Evolutionary conservation across 2,888 invertebrate genomes (phyloP).

Genomic region (Hirtodrosophila histrioides): DNA sequence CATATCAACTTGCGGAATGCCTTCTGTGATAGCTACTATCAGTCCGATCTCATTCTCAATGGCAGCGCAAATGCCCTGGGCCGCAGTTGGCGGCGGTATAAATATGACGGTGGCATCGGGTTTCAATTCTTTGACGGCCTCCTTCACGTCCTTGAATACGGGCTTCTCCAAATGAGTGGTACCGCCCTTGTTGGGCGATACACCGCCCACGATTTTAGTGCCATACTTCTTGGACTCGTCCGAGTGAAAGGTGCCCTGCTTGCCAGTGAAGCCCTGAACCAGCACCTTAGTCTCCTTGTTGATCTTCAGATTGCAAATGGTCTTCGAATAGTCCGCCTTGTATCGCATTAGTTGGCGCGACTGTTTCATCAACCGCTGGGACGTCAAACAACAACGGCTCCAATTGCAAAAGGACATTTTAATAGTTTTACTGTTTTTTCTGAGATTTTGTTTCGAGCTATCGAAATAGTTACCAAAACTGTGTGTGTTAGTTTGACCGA

Average conservation of each 20-base stretch:
- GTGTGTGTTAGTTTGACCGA: conserved; percentile 6
- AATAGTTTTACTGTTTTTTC: not conserved
- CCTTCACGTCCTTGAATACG: conserved; percentile 84
- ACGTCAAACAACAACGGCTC: conserved; percentile 4
- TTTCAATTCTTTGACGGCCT: conserved; percentile 93
- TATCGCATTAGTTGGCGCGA: conserved; percentile 4
- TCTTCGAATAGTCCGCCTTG: conserved; percentile 63
- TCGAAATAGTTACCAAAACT: conserved; percentile 40
- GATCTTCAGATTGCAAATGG: conserved; percentile 90
- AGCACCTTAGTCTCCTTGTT: conserved; percentile 95
- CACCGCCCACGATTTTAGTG: conserved; percentile 94
- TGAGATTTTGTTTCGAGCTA: conserved; percentile 47
- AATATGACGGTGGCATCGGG: conserved; percentile 97
- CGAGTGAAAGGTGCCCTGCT: conserved; percentile 96
- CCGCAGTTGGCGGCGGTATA: conserved; percentile 96
- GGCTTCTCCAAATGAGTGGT: conserved; percentile 91
- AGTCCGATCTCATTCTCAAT: conserved; percentile 97
- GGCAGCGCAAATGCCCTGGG: conserved; percentile 95
- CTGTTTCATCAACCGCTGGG: not conserved
- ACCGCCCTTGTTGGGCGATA: conserved; percentile 92
- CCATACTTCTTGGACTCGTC: conserved; percentile 99
- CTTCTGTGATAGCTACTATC: conserved; percentile 99
- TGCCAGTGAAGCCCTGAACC: conserved; percentile 99
- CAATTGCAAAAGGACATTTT: conserved; percentile 25
- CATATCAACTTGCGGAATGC: conserved; percentile 99